A percentile compares a stretch with the other conserved stretches of the same genome.
These are phyloP conservation scores for Mesitornis unicolor DNA, from an alignment of 2,113 vertebrate genomes.

Conservation along the genomic window DNA sequence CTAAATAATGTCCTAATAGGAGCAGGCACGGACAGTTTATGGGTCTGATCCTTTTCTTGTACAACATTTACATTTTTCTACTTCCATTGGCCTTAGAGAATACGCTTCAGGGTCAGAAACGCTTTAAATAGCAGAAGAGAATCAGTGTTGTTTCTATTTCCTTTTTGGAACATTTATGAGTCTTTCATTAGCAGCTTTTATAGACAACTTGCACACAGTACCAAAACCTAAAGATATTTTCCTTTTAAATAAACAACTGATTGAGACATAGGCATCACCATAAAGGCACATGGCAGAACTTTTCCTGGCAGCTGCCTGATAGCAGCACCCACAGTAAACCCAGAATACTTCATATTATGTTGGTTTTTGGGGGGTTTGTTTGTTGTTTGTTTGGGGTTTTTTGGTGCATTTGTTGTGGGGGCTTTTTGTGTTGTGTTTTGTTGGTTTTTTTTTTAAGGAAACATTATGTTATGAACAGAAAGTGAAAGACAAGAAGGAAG, in stretches of 20 bases:
- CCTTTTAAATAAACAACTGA: background rate
- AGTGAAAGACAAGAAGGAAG: background rate
- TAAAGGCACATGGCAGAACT: background rate
- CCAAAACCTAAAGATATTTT: background rate
- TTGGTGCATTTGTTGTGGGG: background rate
- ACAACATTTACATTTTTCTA: constrained; percentile 39
- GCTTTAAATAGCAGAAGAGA: constrained; percentile 12
- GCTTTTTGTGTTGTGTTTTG: background rate
- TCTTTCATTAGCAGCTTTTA: background rate
- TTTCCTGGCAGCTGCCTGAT: background rate
- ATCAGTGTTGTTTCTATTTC: background rate
- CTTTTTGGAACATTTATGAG: constrained; percentile 15
- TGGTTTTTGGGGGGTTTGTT: background rate
- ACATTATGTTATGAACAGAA: background rate
- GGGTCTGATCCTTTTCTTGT: background rate
- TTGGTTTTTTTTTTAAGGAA: background rate
- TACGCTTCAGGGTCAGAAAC: background rate
- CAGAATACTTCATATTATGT: background rate
- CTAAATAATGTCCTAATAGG: background rate
- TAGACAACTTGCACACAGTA: background rate
- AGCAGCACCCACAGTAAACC: background rate
- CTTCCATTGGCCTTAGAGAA: background rate
- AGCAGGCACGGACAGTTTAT: background rate
- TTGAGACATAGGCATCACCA: background rate
- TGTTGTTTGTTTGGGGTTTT: rapidly evolving